phyloP scores from a whole-genome alignment of 37 sponge, comb jelly and placozoan species.

The Cladorhizidae sp. region DNA sequence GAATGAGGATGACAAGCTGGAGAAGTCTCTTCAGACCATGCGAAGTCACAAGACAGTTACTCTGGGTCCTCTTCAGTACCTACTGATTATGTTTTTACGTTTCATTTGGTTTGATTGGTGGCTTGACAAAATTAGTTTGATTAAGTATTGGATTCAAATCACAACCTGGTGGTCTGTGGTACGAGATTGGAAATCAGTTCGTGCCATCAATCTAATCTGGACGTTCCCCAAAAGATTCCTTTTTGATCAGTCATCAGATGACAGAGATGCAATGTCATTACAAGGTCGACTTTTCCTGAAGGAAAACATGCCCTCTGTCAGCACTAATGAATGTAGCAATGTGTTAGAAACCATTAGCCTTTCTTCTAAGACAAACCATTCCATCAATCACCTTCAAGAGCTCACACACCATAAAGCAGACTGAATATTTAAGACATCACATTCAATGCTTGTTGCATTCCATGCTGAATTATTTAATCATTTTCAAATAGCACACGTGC shows the following conservation, averaged over 20 bases:
- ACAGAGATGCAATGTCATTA: neutral
- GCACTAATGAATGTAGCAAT: too few relatives aligned
- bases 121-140: constrained; percentile 35
- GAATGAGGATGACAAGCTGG: too few relatives aligned
- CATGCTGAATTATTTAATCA: too few relatives aligned
- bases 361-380: too few relatives aligned
- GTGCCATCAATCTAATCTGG: constrained; percentile 58
- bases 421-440: too few relatives aligned
- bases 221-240: constrained; percentile 58
- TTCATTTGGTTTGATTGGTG: constrained; percentile 58
- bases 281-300: neutral
- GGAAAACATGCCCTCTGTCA: too few relatives aligned
- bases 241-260: constrained; percentile 19
- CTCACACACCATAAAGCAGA: too few relatives aligned
- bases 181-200: constrained; percentile 38
- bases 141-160: constrained; percentile 73
- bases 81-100: constrained; percentile 77
- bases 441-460: too few relatives aligned
- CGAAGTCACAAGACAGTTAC: constrained; percentile 27
- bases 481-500: too few relatives aligned
- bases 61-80: constrained; percentile 32
- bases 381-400: too few relatives aligned
- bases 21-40: too few relatives aligned
- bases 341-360: too few relatives aligned
- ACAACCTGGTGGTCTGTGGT: constrained; percentile 18